Conservation (phyloP, 2,797 vertebrate species). For the Hyperoplus lanceolatus region DNA sequence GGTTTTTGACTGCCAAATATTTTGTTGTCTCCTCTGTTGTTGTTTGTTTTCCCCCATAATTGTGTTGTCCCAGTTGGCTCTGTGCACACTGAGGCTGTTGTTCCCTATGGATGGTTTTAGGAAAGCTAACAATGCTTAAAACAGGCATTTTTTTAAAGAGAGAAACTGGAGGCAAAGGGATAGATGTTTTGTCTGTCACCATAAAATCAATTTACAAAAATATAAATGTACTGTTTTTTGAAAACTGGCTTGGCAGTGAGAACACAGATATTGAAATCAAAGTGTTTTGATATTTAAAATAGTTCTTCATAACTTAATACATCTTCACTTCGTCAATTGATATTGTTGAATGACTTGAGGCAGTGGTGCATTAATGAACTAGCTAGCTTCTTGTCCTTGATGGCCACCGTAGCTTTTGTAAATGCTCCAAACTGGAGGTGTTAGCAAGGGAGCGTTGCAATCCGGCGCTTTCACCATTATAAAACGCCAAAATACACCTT, state of each 20-base stretch:
- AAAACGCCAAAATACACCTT: too few species aligned
- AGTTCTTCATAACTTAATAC: too few species aligned
- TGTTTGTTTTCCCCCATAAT: background rate
- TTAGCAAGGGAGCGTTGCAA: too few species aligned
- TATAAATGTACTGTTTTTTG: background rate
- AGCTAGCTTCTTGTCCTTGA: too few species aligned
- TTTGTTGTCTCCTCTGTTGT: slow-evolving; percentile 18
- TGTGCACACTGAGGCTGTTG: background rate
- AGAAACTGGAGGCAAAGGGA: background rate
- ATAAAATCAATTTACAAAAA: background rate
- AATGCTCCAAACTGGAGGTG: too few species aligned
- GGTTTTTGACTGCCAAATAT: slow-evolving; percentile 32
- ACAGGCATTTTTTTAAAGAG: background rate
- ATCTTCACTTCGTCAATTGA: too few species aligned
- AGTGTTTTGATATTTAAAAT: too few species aligned
- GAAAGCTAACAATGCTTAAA: slow-evolving; percentile 1
- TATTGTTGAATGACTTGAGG: too few species aligned
- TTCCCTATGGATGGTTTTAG: background rate
- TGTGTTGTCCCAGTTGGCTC: background rate
- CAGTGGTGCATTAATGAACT: too few species aligned
- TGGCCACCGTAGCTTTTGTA: too few species aligned
- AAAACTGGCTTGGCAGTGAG: background rate
- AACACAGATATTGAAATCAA: background rate
- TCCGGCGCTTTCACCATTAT: too few species aligned
- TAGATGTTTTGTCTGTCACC: background rate